A percentile compares a stretch with the other conserved stretches of the same genome.
Evolutionary conservation across 2,797 vertebrate genomes (phyloP).

Genomic region (Enteromius thamalakanensis): DNA sequence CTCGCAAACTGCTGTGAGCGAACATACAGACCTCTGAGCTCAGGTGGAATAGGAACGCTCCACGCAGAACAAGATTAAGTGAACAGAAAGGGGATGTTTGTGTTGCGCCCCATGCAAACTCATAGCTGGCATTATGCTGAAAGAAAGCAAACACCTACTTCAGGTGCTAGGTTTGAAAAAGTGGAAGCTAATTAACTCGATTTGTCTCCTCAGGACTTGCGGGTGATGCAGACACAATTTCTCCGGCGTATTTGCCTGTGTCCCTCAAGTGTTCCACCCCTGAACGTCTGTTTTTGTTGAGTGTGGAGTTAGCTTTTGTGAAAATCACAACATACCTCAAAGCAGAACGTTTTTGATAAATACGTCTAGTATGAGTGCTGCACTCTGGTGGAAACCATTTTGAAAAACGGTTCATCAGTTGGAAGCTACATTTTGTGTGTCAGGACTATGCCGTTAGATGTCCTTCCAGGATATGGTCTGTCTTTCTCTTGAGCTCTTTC

Average conservation of each 20-base stretch:
- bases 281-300: slow-evolving; percentile 43
- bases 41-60: slow-evolving; percentile 20
- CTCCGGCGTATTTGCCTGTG: slow-evolving; percentile 15
- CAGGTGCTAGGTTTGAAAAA: slow-evolving; percentile 32
- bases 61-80: slow-evolving; percentile 22
- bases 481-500: background rate
- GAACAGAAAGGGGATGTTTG: slow-evolving; percentile 32
- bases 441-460: slow-evolving; percentile 21
- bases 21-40: slow-evolving; percentile 37
- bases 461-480: slow-evolving; percentile 13
- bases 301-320: slow-evolving; percentile 32
- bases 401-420: slow-evolving; percentile 27
- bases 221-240: slow-evolving; percentile 27
- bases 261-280: slow-evolving; percentile 26
- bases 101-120: slow-evolving; percentile 3
- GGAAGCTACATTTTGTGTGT: slow-evolving; percentile 37
- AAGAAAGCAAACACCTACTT: slow-evolving; percentile 34
- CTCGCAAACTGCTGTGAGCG: slow-evolving; percentile 29
- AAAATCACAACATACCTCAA: slow-evolving; percentile 51
- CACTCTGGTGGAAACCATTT: slow-evolving; percentile 34
- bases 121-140: slow-evolving; percentile 33
- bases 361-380: slow-evolving; percentile 32
- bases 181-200: slow-evolving; percentile 44
- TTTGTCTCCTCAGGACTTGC: slow-evolving; percentile 44
- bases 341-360: slow-evolving; percentile 55